Percentiles rank a stretch among this genome's conserved stretches.
Conservation (phyloP, 2,113 vertebrate species). For the Xiphophorus couchianus region DNA sequence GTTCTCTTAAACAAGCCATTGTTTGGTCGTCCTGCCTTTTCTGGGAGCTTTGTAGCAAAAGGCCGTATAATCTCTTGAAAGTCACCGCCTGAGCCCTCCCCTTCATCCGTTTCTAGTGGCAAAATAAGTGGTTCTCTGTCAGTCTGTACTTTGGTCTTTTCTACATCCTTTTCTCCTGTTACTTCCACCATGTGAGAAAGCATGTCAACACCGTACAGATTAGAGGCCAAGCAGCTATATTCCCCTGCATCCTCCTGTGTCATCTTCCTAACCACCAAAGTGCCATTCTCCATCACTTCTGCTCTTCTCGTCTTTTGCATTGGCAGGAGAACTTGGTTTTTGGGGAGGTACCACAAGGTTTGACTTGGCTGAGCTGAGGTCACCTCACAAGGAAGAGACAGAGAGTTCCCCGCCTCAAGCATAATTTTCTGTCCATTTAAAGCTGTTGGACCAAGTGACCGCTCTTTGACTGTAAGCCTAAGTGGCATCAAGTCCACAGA, state of each 20-base stretch:
- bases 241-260: constrained; percentile 77
- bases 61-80: constrained; percentile 72
- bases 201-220: constrained; percentile 82
- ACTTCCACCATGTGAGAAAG: constrained; percentile 77
- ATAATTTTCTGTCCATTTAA: constrained; percentile 79
- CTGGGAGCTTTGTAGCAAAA: constrained; percentile 63
- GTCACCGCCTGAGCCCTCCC: constrained; percentile 76
- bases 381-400: constrained; percentile 78
- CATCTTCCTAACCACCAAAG: constrained; percentile 73
- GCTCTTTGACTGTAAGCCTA: constrained; percentile 77
- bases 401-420: constrained; percentile 59
- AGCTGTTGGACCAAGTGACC: constrained; percentile 68
- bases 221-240: constrained; percentile 81
- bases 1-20: constrained; percentile 56
- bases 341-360: constrained; percentile 79
- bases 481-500: constrained; percentile 75
- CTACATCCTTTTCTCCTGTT: constrained; percentile 43
- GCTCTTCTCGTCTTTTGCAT: constrained; percentile 66
- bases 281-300: constrained; percentile 77
- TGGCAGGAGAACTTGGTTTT: constrained; percentile 69
- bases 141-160: constrained; percentile 36
- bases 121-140: constrained; percentile 25
- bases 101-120: constrained; percentile 43
- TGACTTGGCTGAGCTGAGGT: constrained; percentile 72
- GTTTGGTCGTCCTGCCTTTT: constrained; percentile 48